A percentile compares a stretch with the other conserved stretches of the same genome.
These are phyloP conservation scores for Rotaria macrura DNA, from an alignment of 2,888 invertebrate species.

Conservation along the genomic window DNA sequence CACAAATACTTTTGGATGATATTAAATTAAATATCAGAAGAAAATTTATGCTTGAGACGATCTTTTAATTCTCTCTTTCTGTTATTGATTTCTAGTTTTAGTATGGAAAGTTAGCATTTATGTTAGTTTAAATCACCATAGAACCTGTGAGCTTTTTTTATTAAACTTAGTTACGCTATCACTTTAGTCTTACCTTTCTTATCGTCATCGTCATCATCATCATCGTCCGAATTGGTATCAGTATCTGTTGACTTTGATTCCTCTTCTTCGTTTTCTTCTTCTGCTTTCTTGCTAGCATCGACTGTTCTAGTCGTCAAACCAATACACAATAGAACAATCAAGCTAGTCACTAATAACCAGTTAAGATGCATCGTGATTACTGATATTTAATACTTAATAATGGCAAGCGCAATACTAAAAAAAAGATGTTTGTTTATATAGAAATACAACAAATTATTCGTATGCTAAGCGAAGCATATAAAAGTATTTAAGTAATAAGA, in stretches of 20 bases:
- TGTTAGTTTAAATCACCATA: too few species aligned
- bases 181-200: neutral
- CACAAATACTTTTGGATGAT: neutral
- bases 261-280: conserved; percentile 5
- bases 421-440: neutral
- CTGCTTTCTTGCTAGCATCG: conserved; percentile 1
- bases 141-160: too few species aligned
- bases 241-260: neutral
- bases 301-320: neutral
- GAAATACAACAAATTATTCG: neutral
- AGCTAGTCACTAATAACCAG: neutral
- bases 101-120: neutral
- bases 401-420: neutral
- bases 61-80: neutral
- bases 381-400: neutral
- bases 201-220: neutral
- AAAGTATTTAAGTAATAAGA: too few species aligned
- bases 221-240: neutral
- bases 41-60: neutral
- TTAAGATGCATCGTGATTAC: neutral
- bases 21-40: neutral
- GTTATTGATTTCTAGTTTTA: neutral
- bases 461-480: too few species aligned
- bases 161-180: neutral
- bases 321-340: neutral